phyloP scores from a whole-genome alignment of 2,888 invertebrate genomes.

The Ectropis crepuscularia region DNA sequence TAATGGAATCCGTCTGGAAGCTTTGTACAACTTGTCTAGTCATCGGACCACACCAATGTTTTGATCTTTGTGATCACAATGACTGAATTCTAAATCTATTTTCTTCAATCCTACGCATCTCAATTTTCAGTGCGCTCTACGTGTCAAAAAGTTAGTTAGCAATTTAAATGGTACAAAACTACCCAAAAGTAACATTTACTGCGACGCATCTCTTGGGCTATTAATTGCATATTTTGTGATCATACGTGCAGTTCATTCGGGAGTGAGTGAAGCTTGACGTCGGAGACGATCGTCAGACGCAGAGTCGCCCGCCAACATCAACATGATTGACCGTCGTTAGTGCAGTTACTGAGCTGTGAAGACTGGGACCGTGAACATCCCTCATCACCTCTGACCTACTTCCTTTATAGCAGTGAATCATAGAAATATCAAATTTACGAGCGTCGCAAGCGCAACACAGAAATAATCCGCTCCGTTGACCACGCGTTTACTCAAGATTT shows the following conservation, averaged over 20 bases:
- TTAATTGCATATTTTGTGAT: background rate
- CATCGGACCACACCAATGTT: no score
- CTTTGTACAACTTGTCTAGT: background rate
- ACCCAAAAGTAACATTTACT: background rate
- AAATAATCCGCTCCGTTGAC: conserved; percentile 15
- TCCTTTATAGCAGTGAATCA: conserved; percentile 33
- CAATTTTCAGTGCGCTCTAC: no score
- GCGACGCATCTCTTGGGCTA: background rate
- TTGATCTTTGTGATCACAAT: no score
- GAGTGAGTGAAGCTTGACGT: conserved; percentile 5
- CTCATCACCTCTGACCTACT: conserved; percentile 34
- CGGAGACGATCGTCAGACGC: conserved; percentile 14
- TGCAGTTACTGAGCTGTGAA: conserved; percentile 27
- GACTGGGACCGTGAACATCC: conserved; percentile 27
- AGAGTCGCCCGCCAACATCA: conserved; percentile 27
- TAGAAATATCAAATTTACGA: conserved; percentile 23
- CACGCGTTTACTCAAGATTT: conserved; percentile 18
- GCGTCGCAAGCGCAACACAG: conserved; percentile 20
- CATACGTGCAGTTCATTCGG: conserved; percentile 1
- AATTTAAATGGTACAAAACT: background rate
- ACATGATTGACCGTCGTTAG: conserved; percentile 24
- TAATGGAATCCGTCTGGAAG: background rate
- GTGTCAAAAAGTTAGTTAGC: no score
- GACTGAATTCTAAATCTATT: no score
- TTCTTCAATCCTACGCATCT: no score